phyloP scores from a whole-genome alignment of 2,797 vertebrate species.

The Chloroceryle inda region DNA sequence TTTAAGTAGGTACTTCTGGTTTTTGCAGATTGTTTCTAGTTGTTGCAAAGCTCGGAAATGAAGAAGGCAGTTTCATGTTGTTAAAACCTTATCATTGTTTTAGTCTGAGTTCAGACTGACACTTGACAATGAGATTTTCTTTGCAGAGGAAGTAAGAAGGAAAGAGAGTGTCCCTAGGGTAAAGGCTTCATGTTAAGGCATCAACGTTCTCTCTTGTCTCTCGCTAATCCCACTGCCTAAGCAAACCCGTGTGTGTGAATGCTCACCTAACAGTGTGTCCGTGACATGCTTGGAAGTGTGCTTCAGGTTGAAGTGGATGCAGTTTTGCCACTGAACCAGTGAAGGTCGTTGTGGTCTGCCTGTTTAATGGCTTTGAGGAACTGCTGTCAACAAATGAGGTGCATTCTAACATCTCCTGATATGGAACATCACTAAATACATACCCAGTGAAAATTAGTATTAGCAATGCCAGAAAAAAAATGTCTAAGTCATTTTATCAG shows the following conservation, averaged over 20 bases:
- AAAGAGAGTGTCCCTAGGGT: background rate
- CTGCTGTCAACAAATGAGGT: background rate
- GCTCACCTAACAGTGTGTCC: background rate
- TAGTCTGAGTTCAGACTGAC: background rate
- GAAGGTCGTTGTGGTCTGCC: background rate
- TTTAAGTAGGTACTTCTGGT: background rate
- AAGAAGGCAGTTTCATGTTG: background rate
- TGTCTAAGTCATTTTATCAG: background rate
- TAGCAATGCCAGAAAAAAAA: background rate
- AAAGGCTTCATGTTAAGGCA: background rate
- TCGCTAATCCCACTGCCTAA: background rate
- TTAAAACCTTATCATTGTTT: background rate
- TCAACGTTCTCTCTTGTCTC: background rate
- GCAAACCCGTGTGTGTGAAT: accelerated
- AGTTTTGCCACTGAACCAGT: background rate
- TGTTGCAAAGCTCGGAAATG: background rate
- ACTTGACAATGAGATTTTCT: background rate
- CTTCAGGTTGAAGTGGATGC: background rate
- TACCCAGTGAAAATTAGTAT: background rate
- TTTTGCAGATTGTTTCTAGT: background rate
- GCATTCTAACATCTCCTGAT: background rate
- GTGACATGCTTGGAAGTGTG: background rate
- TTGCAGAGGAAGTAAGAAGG: background rate
- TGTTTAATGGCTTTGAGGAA: background rate
- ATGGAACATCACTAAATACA: background rate